Percentiles rank a stretch among this genome's conserved stretches.
Conservation (phyloP, 2,113 vertebrate genomes). For the Callopanchax toddi region DNA sequence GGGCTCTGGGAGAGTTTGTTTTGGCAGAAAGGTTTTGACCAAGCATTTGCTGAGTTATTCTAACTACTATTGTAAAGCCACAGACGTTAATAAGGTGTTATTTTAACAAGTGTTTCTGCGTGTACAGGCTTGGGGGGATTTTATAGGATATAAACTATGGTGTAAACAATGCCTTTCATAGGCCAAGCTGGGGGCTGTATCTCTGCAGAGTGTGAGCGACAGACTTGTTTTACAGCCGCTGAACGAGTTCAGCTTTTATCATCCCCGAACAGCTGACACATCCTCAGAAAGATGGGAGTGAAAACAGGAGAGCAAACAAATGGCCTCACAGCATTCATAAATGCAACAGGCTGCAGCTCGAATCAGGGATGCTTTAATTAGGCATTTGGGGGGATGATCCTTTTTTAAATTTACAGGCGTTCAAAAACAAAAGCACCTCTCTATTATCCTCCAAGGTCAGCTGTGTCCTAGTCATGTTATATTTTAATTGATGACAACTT, state of each 20-base stretch:
- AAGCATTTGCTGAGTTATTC: constrained; percentile 27
- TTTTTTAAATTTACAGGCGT: constrained; percentile 38
- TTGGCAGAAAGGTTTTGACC: not conserved
- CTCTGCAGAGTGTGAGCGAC: constrained; percentile 47
- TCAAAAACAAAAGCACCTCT: constrained; percentile 29
- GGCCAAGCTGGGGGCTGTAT: constrained; percentile 48
- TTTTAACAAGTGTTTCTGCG: constrained; percentile 62
- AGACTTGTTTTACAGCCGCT: constrained; percentile 59
- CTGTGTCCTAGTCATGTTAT: constrained; percentile 22
- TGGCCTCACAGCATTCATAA: constrained; percentile 57
- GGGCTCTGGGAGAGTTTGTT: not conserved
- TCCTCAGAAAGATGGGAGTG: constrained; percentile 44
- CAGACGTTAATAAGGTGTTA: constrained; percentile 61
- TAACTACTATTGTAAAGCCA: constrained; percentile 19
- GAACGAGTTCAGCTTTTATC: constrained; percentile 60
- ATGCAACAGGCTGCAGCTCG: constrained; percentile 31
- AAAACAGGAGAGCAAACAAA: constrained; percentile 58
- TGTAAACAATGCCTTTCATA: constrained; percentile 65
- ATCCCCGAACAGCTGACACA: constrained; percentile 45
- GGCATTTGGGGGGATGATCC: constrained; percentile 53
- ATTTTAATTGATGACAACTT: constrained; percentile 36
- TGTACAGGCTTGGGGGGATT: constrained; percentile 48
- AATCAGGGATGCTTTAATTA: constrained; percentile 61
- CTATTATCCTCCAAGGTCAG: constrained; percentile 38
- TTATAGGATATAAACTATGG: constrained; percentile 67